phyloP scores from a whole-genome alignment of 2,113 vertebrate genomes.

The Podiceps cristatus region DNA sequence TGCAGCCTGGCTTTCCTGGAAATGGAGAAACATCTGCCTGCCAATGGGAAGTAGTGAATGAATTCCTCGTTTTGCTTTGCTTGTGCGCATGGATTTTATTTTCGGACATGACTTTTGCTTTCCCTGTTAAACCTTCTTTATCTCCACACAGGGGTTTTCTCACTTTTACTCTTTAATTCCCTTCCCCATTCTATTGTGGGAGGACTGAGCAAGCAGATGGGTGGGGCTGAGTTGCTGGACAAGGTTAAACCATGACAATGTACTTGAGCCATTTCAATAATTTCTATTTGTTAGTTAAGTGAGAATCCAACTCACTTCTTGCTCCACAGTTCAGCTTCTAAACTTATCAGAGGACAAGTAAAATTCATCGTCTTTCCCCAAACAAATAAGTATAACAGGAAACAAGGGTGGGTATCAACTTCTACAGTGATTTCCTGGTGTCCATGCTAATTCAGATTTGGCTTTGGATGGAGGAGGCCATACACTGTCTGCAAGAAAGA shows the following conservation, averaged over 20 bases:
- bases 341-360: neutral
- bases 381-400: neutral
- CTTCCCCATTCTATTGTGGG: fast-evolving
- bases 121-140: neutral
- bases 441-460: neutral
- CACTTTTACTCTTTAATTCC: neutral
- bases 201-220: fast-evolving
- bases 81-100: fast-evolving
- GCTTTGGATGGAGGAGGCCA: neutral
- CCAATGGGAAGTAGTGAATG: neutral
- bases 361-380: neutral
- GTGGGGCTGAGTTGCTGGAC: neutral
- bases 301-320: neutral
- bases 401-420: neutral
- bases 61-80: neutral
- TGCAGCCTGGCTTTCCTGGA: neutral
- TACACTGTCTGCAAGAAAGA: too few relatives aligned
- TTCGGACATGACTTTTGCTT: neutral
- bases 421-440: neutral
- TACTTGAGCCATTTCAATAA: neutral
- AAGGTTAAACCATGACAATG: fast-evolving
- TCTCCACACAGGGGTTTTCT: fast-evolving
- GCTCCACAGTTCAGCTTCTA: neutral
- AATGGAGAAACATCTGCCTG: neutral
- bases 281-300: neutral